Evolutionary conservation across 2,888 invertebrate species (phyloP), one percentile per base, ranked within the genome.

Genomic region (Eumerus sabulonum): DNA sequence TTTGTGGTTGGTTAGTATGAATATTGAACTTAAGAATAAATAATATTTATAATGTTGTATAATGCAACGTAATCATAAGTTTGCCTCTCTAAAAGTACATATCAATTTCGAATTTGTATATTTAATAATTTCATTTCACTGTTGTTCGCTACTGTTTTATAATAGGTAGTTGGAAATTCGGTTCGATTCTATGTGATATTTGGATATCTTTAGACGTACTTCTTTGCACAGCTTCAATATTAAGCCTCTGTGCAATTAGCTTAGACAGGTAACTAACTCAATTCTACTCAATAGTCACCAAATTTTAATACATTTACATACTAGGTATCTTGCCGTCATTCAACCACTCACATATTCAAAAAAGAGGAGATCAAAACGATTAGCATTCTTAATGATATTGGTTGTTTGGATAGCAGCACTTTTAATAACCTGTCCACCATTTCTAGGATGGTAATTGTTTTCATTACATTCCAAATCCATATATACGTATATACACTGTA

Each of bases 141-240:
- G 9, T 40, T 7, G 12, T 40, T 40, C 3, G 2, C 9, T 11
- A 5, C 9, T 1, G 9, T 40, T 40, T 40, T 40, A 7, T 40
- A 40, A 11, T 11, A 93, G 95, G 94, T 84, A 91, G 91, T 84
- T 98, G 98, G 98, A 93, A 94, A 85, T 93, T 98, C 60, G 98
- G 98, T 27, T 93, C 95, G 92, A 92, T 96, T 82, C 92, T 97
- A 50, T 95, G 95, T 86, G 95, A 96, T 86, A 93, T 95, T 82
- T 98, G 98, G 98, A 94, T 98, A 82, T 98, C 97, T 84, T 91
- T 92, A 90, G 98, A 98, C 89, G 96, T 98, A 62, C 93, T 98
- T 81, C 92, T 98, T 59, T 98, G 97, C 89, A 98, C 98, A 0
- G 96, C 97, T 0, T 97, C 97, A 73, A 98, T 98, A 85, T 91